A percentile compares a stretch with the other conserved stretches of the same genome.
phyloP scores from a whole-genome alignment of 2,797 vertebrate genomes.

The Amphiprion clarkii region DNA sequence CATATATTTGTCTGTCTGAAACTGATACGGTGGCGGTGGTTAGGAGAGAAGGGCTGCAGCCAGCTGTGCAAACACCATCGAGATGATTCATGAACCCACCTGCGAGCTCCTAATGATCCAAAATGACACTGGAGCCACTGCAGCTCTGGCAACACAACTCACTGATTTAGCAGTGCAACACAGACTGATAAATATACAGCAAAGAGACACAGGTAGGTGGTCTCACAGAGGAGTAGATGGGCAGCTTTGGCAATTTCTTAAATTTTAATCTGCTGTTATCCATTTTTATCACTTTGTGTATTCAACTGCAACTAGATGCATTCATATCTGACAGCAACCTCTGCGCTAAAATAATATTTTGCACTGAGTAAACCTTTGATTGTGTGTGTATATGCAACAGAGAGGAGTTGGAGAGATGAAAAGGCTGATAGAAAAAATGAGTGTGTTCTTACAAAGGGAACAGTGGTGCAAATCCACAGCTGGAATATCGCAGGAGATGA shows the following conservation, averaged over 20 bases:
- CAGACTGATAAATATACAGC: constrained; percentile 41
- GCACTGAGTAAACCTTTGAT: constrained; percentile 18
- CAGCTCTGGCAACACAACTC: constrained; percentile 24
- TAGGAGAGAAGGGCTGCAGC: constrained; percentile 35
- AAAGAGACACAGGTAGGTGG: constrained; percentile 43
- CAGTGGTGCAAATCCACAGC: background rate
- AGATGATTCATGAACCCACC: constrained; percentile 73
- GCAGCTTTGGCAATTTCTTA: background rate
- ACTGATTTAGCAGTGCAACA: constrained; percentile 42
- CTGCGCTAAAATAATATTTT: constrained; percentile 34
- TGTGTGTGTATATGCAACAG: constrained; percentile 12
- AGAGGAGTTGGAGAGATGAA: constrained; percentile 14
- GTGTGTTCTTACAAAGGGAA: background rate
- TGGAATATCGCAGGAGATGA: background rate
- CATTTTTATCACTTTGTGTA: constrained; percentile 42
- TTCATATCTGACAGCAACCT: constrained; percentile 16
- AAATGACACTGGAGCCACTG: constrained; percentile 47
- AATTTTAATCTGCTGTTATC: constrained; percentile 22
- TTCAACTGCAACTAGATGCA: constrained; percentile 8
- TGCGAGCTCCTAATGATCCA: constrained; percentile 57
- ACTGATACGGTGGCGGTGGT: constrained; percentile 22
- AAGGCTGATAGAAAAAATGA: background rate
- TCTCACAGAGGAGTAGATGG: constrained; percentile 25
- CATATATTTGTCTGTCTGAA: constrained; percentile 48
- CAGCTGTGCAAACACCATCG: constrained; percentile 78